Evolutionary conservation across 1,140 invertebrate species (phyloP).

Genomic region (Papilio xuthus): DNA sequence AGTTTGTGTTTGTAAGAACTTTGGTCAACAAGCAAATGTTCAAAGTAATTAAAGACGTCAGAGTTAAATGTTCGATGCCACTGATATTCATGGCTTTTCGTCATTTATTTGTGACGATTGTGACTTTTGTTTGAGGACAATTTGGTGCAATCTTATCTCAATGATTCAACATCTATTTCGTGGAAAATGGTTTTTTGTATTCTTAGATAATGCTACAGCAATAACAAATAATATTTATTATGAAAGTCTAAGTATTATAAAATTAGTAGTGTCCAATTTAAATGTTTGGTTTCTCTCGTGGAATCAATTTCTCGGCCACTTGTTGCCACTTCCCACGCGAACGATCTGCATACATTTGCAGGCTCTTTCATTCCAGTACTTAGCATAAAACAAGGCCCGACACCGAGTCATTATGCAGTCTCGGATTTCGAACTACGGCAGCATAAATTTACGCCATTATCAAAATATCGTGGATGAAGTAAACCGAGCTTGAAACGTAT

Average conservation of each 20-base stretch:
- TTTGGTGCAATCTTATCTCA: neutral
- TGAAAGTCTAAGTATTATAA: neutral
- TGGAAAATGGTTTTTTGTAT: neutral
- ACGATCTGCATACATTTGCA: constrained; percentile 78
- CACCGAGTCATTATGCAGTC: constrained; percentile 76
- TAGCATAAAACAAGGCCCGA: constrained; percentile 77
- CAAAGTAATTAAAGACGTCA: too few species aligned
- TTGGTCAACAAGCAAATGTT: too few species aligned
- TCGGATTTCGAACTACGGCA: constrained; percentile 71
- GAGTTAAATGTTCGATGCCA: too few species aligned
- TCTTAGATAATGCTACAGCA: neutral
- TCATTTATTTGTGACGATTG: neutral
- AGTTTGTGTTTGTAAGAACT: too few species aligned
- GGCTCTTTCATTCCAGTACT: constrained; percentile 73
- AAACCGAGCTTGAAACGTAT: constrained; percentile 68
- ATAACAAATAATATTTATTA: neutral
- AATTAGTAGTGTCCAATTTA: constrained; percentile 8
- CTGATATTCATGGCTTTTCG: too few species aligned
- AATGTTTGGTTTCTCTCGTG: constrained; percentile 57
- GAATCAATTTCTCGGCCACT: constrained; percentile 71
- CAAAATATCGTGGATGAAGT: constrained; percentile 76
- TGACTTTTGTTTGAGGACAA: constrained; percentile 4
- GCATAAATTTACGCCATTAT: constrained; percentile 78
- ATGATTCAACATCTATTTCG: neutral
- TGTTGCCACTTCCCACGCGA: constrained; percentile 79